Evolutionary conservation across 2,113 vertebrate genomes (phyloP), one percentile per base, ranked within the genome.

Genomic region (Arenaria interpres): DNA sequence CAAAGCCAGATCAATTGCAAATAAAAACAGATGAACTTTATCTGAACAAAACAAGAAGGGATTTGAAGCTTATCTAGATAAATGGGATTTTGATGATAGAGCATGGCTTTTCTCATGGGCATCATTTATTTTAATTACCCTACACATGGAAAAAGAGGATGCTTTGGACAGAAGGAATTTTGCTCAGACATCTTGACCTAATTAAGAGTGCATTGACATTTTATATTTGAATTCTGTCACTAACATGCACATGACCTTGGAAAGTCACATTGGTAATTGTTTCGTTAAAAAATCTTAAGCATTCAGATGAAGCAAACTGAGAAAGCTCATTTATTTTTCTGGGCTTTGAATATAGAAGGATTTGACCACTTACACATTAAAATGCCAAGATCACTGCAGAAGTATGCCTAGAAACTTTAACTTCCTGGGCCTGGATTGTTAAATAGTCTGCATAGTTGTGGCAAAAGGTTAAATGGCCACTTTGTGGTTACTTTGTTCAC

Each of bases 191-290:
- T 97, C 93, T 96, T 96, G 96, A 93, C 83, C 83, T 86, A 89
- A 96, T 97, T 97, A 96, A 84, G 51, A 92, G 94, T 90, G 54
- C 95, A 93, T 77, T 96, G 93, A 96, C 93, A 89, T 96, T 95
- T 96, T 93, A 71, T 88, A 86, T 95, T 95, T 96, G 50, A 96
- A 74, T 93, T 95, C 88, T 90, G 79, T 86, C 92, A 71, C 83
- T 86, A 93, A 54, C 45, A 95, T 84, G 86, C 79, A 57, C 51
- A 92, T 95, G 96, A 96, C 90, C 95, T 92, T 93, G 89, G 79
- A 88, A 95, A 77, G 46, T 80, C 37, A 80, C 33, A 74, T n/a
- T 84, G 72, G 67, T 95, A 95, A 88, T 89, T 93, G 75, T 97
- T 96, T 93, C 68, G 84, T 97, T 80, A 96, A 97, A 84, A 79